These are phyloP conservation scores for Drosophila elegans DNA, from an alignment of 1,140 invertebrate genomes.

Conservation along the genomic window DNA sequence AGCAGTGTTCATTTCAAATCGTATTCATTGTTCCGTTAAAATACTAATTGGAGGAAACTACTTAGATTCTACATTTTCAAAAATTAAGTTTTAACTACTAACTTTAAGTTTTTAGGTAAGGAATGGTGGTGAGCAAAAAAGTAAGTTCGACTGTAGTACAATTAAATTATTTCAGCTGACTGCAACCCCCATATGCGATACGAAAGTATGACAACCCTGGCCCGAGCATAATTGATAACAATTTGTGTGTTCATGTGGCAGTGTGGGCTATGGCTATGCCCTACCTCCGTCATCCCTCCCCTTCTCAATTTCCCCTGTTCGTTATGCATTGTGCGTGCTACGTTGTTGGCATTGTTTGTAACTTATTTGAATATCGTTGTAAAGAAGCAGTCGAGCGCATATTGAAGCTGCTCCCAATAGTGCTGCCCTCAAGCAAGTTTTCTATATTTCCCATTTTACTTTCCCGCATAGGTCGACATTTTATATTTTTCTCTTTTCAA, in stretches of 20 bases:
- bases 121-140: background rate
- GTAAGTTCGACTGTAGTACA: background rate
- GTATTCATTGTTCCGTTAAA: too few relatives aligned
- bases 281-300: slow-evolving; percentile 3
- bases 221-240: slow-evolving; percentile 68
- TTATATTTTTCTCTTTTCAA: slow-evolving; percentile 29
- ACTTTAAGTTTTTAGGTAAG: background rate
- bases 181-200: slow-evolving; percentile 14
- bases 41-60: too few relatives aligned
- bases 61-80: too few relatives aligned
- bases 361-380: slow-evolving; percentile 61
- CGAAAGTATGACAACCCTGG: slow-evolving; percentile 55
- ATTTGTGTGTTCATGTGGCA: slow-evolving; percentile 22
- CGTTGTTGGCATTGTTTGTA: slow-evolving; percentile 53
- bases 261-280: background rate
- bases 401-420: slow-evolving; percentile 46
- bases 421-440: slow-evolving; percentile 55
- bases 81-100: too few relatives aligned
- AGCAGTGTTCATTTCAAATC: too few relatives aligned
- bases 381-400: slow-evolving; percentile 70
- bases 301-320: slow-evolving; percentile 8
- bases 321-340: slow-evolving; percentile 54
- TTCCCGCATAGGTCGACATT: slow-evolving; percentile 14
- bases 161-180: slow-evolving; percentile 14
- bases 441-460: slow-evolving; percentile 45